A percentile compares a stretch with the other conserved stretches of the same genome.
Conservation (phyloP, 2,797 vertebrate species). For the Sebastolobus altivelis region DNA sequence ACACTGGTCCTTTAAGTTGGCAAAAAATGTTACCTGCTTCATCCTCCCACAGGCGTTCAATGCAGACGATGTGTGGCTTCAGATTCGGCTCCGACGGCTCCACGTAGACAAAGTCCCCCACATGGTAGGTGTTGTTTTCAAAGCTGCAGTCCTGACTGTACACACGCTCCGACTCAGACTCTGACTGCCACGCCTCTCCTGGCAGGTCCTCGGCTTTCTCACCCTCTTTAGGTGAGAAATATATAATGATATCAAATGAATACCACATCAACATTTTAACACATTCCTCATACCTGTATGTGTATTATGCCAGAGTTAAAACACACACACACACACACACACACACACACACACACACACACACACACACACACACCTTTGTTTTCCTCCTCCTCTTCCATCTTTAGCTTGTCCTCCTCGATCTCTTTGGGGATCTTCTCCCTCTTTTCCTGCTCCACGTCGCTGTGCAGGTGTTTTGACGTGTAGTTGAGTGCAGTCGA, state of each 20-base stretch:
- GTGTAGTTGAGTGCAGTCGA: slow-evolving; percentile 95
- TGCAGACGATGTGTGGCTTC: slow-evolving; percentile 96
- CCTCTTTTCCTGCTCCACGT: slow-evolving; percentile 97
- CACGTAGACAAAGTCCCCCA: slow-evolving; percentile 97
- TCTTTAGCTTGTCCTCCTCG: slow-evolving; percentile 95
- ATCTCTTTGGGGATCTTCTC: slow-evolving; percentile 97
- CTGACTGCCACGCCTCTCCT: slow-evolving; percentile 86
- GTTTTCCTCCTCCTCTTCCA: slow-evolving; percentile 90
- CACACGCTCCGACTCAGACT: slow-evolving; percentile 84
- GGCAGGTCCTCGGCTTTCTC: slow-evolving; percentile 88
- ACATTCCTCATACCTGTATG: neutral
- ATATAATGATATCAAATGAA: slow-evolving; percentile 9
- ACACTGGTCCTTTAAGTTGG: neutral
- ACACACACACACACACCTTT: slow-evolving; percentile 83
- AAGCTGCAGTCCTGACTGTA: slow-evolving; percentile 96
- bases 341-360: neutral
- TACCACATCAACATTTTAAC: neutral
- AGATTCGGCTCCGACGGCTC: slow-evolving; percentile 92
- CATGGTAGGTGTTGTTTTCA: slow-evolving; percentile 94
- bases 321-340: neutral
- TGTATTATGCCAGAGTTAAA: neutral
- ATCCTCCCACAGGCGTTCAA: slow-evolving; percentile 97
- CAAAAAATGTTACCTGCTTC: slow-evolving; percentile 86
- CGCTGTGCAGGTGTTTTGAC: slow-evolving; percentile 93
- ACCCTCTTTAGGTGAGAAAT: slow-evolving; percentile 78